A percentile compares a stretch with the other conserved stretches of the same genome.
Evolutionary conservation across 2,113 vertebrate genomes (phyloP).

Genomic region (Pollimyrus isidori): DNA sequence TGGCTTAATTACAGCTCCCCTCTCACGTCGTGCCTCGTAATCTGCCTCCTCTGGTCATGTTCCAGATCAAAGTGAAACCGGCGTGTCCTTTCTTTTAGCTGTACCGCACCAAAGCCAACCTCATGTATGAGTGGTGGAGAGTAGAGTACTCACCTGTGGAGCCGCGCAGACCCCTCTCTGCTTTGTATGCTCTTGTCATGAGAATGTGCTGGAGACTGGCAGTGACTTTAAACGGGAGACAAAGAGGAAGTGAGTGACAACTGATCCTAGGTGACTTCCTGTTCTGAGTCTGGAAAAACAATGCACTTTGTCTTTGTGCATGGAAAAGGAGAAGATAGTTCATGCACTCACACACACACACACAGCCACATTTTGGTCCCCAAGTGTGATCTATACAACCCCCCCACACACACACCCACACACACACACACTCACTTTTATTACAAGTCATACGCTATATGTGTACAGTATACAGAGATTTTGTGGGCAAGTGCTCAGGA

Average conservation of each 20-base stretch:
- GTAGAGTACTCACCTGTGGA: conserved; percentile 49
- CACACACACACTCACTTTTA: not conserved
- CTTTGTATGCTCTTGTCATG: conserved; percentile 24
- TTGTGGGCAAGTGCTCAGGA: not conserved
- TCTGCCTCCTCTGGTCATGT: not conserved
- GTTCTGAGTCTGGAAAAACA: conserved; percentile 45
- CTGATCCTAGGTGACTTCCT: conserved; percentile 52
- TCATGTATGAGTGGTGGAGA: conserved; percentile 23
- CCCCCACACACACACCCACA: conserved; percentile 35
- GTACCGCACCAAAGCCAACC: not conserved
- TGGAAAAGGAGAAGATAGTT: conserved; percentile 10
- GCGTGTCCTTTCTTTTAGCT: not conserved
- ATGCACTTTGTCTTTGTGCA: conserved; percentile 46
- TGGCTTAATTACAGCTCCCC: not conserved
- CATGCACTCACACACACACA: conserved; percentile 35
- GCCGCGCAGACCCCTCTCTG: not conserved
- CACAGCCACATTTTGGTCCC: conserved; percentile 22
- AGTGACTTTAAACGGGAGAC: not conserved
- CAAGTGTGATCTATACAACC: too few species aligned
- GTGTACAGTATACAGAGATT: not conserved
- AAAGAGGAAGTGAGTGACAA: conserved; percentile 20
- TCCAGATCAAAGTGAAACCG: not conserved
- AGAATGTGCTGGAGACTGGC: not conserved
- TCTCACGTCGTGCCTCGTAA: too few species aligned
- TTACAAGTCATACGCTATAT: too few species aligned